These are phyloP conservation scores for Perca fluviatilis DNA, from an alignment of 2,113 vertebrate genomes.

Conservation along the genomic window DNA sequence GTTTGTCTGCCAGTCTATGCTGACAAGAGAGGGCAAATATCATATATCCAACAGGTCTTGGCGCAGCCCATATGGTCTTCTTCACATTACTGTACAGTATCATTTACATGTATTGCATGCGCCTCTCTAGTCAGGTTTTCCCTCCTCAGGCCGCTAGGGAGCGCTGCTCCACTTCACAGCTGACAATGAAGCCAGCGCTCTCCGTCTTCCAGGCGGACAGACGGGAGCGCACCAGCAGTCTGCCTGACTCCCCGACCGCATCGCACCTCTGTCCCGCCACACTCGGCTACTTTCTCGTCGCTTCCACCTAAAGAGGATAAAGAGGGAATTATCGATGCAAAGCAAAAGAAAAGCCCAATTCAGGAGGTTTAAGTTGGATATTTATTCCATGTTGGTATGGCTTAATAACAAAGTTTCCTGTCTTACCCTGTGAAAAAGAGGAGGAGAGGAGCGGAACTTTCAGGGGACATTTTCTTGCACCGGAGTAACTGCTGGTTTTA, in stretches of 20 bases:
- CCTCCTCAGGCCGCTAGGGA: slow-evolving; percentile 24
- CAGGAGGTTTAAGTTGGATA: slow-evolving; percentile 24
- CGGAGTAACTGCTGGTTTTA: slow-evolving; percentile 49
- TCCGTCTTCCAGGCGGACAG: slow-evolving; percentile 50
- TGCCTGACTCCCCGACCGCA: slow-evolving; percentile 60
- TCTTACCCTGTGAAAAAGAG: slow-evolving; percentile 24
- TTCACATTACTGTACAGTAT: slow-evolving; percentile 51
- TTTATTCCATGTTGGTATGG: slow-evolving; percentile 29
- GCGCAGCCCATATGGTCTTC: slow-evolving; percentile 49
- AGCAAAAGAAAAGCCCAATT: slow-evolving; percentile 7
- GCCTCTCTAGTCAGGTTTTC: not conserved
- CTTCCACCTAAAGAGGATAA: slow-evolving; percentile 30
- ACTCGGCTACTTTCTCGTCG: slow-evolving; percentile 31
- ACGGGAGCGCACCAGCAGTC: slow-evolving; percentile 65
- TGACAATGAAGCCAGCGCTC: slow-evolving; percentile 14
- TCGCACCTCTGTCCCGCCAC: slow-evolving; percentile 70
- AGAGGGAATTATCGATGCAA: not conserved
- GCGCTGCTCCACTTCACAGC: slow-evolving; percentile 70
- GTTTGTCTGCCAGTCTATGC: slow-evolving; percentile 22
- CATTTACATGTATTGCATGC: slow-evolving; percentile 40
- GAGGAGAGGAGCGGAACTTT: slow-evolving; percentile 72
- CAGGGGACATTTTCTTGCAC: slow-evolving; percentile 40
- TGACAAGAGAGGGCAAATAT: slow-evolving; percentile 39
- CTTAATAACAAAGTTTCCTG: slow-evolving; percentile 66
- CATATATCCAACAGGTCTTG: slow-evolving; percentile 41